These are phyloP conservation scores for Toxotes chatareus DNA, from an alignment of 2,113 vertebrate genomes.

Conservation along the genomic window DNA sequence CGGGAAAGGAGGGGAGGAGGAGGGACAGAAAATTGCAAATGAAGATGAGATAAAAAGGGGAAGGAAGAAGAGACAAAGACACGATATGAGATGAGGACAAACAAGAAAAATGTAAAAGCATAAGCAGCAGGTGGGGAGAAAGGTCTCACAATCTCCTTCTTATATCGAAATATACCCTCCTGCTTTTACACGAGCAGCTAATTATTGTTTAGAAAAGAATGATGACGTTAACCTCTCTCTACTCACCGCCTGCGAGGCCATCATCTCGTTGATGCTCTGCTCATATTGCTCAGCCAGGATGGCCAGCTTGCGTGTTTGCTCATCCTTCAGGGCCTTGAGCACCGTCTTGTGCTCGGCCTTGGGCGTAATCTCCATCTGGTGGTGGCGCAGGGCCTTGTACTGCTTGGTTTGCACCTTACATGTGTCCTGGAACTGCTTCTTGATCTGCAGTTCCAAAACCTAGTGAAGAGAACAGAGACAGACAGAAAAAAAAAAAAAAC, in stretches of 20 bases:
- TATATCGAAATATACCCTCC: background rate
- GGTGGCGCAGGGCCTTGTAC: constrained; percentile 99
- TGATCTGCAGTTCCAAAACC: constrained; percentile 99
- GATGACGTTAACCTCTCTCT: background rate
- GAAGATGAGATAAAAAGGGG: constrained; percentile 1
- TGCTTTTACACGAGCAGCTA: background rate
- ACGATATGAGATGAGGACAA: background rate
- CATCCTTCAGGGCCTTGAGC: constrained; percentile 97
- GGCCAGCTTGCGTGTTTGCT: constrained; percentile 98
- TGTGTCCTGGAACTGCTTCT: constrained; percentile 99
- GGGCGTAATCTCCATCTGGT: constrained; percentile 98
- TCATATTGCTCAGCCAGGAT: constrained; percentile 99
- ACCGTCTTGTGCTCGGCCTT: constrained; percentile 99
- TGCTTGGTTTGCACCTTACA: constrained; percentile 99
- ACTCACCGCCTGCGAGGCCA: constrained; percentile 97
- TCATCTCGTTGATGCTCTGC: constrained; percentile 99
- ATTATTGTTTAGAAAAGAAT: background rate
- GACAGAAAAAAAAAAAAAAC: background rate
- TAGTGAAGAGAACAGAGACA: constrained; percentile 68
- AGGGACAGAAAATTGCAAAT: constrained; percentile 3
- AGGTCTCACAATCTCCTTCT: background rate
- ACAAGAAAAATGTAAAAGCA: constrained; percentile 2
- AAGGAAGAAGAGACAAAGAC: background rate
- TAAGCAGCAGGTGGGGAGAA: constrained; percentile 54
- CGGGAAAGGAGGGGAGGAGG: background rate